A percentile compares a stretch with the other conserved stretches of the same genome.
Conservation (phyloP, 2,888 invertebrate species). For the Vanessa cardui region DNA sequence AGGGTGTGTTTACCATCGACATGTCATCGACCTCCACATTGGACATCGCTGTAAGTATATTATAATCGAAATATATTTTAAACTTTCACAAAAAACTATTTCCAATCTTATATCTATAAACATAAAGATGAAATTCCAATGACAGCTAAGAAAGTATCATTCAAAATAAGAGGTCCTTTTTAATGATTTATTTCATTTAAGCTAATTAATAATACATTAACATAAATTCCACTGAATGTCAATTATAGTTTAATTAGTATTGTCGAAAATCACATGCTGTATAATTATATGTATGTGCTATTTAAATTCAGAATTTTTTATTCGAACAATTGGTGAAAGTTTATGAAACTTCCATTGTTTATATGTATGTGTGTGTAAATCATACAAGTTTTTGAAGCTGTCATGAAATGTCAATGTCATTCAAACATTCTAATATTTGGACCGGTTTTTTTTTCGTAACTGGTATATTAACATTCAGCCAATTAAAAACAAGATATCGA, state of each 20-base stretch:
- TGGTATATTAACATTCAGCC: background rate
- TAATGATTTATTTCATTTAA: background rate
- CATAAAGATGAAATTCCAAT: background rate
- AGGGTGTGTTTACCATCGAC: slow-evolving; percentile 68
- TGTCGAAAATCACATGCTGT: too few relatives aligned
- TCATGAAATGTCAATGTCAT: slow-evolving; percentile 4
- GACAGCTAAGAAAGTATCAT: too few relatives aligned
- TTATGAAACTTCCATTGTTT: too few relatives aligned
- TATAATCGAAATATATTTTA: background rate
- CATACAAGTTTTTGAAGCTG: background rate
- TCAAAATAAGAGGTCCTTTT: too few relatives aligned
- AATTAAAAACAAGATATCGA: background rate
- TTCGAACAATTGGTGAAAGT: too few relatives aligned
- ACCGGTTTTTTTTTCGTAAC: background rate
- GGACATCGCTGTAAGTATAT: slow-evolving; percentile 68
- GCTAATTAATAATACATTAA: too few relatives aligned
- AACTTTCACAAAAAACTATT: background rate
- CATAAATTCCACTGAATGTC: too few relatives aligned
- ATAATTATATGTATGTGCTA: too few relatives aligned
- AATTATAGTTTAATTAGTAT: too few relatives aligned
- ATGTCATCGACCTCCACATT: slow-evolving; percentile 56
- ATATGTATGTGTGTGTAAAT: background rate
- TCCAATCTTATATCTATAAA: background rate
- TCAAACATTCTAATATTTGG: background rate
- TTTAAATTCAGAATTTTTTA: too few relatives aligned